A percentile compares a stretch with the other conserved stretches of the same genome.
Conservation (phyloP, 2,113 vertebrate genomes). For the Ciconia maguari region DNA sequence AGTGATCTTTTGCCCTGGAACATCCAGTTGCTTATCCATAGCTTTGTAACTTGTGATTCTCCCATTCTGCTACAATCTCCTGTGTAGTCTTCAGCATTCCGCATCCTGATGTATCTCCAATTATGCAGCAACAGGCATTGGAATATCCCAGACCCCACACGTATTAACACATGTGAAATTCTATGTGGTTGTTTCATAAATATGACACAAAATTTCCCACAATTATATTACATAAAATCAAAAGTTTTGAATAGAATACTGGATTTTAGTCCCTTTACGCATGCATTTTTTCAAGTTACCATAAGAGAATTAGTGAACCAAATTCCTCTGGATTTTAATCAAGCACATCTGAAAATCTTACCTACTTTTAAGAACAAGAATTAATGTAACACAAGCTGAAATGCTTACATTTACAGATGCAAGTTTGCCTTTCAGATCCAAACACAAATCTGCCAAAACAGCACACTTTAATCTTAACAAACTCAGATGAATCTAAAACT, state of each 20-base stretch:
- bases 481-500: not conserved
- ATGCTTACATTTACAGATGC: not conserved
- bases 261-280: not conserved
- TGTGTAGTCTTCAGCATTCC: not conserved
- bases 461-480: not conserved
- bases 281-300: not conserved
- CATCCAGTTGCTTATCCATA: not conserved
- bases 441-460: not conserved
- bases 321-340: not conserved
- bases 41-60: not conserved
- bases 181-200: not conserved
- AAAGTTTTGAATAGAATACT: not conserved
- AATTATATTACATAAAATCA: not conserved
- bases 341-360: not conserved
- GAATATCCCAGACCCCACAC: not conserved
- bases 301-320: not conserved
- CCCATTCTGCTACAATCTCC: not conserved
- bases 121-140: not conserved
- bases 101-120: not conserved
- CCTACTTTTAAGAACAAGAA: not conserved
- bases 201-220: not conserved
- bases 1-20: not conserved
- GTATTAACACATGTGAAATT: not conserved
- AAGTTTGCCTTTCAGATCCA: not conserved
- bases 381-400: not conserved